phyloP scores from a whole-genome alignment of 2,888 invertebrate genomes.

The Himalopsyche anomala region DNA sequence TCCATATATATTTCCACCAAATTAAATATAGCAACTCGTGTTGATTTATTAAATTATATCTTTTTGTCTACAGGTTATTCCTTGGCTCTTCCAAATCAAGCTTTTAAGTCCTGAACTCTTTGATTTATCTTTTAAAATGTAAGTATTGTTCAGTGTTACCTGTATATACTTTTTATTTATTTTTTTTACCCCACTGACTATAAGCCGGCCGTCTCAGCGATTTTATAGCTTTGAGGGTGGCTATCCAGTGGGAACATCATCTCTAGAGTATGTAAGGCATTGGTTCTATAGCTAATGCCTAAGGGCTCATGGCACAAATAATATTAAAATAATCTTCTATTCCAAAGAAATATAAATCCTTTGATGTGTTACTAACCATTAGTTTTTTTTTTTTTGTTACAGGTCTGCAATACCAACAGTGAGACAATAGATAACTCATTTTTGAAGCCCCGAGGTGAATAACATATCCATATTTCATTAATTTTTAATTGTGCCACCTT shows the following conservation, averaged over 20 bases:
- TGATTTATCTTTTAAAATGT: background rate
- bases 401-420: too few relatives aligned
- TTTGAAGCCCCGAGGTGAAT: background rate
- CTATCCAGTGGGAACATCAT: conserved; percentile 65
- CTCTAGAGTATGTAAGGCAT: conserved; percentile 61
- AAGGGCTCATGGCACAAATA: conserved; percentile 63
- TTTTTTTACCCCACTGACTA: conserved; percentile 62
- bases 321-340: background rate
- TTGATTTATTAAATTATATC: too few relatives aligned
- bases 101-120: background rate
- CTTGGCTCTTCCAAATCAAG: too few relatives aligned
- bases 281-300: conserved; percentile 54
- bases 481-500: background rate
- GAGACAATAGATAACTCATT: too few relatives aligned
- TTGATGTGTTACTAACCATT: background rate
- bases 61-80: too few relatives aligned
- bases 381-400: background rate
- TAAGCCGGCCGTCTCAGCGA: conserved; percentile 64
- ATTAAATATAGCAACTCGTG: background rate
- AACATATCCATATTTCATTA: background rate
- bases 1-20: background rate
- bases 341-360: background rate
- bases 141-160: background rate
- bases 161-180: background rate
- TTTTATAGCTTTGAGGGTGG: conserved; percentile 61